Base-by-base conservation (phyloP, 2,888 invertebrate genomes). In the Eupithecia pulchellata region DNA sequence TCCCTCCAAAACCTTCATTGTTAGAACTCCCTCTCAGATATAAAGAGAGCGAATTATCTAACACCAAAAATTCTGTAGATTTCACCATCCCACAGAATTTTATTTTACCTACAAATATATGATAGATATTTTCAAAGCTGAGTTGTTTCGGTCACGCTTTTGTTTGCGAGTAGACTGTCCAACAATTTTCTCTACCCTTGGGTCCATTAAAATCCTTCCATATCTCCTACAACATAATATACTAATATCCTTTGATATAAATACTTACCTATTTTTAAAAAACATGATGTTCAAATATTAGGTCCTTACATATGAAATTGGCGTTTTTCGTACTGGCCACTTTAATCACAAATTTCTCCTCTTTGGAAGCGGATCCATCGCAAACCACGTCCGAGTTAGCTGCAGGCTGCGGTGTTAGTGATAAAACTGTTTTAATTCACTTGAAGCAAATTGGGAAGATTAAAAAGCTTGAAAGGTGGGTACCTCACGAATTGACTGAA, bases 121-220 rank as follows among this genome's bases (percentile, higher is more conserved):
- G 17, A 5, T 13, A 34, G 5, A 20, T 36, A 25, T 34, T 5
- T 36, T n/a, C n/a, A n/a, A 61, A 13, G n/a, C 32, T 30, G 6
- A n/a, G 20, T 29, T 57, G 67, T 64, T 70, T 39, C 30, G 47
- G 36, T 73, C 67, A 73, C 69, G 64, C 36, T 29, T 52, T 55
- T 69, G 61, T 67, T 66, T 68, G 64, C 70, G 34, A 58, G 58
- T 66, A 66, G 64, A 73, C 36, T 63, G 20, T 67, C 47, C 61
- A 42, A 25, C 11, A 47, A 25, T 20, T 0, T 0, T 52, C 13
- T 34, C 47, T 27, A 47, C 61, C 73, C 73, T 73, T 73, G 73
- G 73, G 73, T 73, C 73, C 73, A 73, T 36, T 36, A 73, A 63
- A 73, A 52, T 71, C 74, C 71, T 74, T 71, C 71, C 69, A 69